Base-by-base conservation (phyloP, 1,140 invertebrate genomes). In the Steinernema khuongi region DNA sequence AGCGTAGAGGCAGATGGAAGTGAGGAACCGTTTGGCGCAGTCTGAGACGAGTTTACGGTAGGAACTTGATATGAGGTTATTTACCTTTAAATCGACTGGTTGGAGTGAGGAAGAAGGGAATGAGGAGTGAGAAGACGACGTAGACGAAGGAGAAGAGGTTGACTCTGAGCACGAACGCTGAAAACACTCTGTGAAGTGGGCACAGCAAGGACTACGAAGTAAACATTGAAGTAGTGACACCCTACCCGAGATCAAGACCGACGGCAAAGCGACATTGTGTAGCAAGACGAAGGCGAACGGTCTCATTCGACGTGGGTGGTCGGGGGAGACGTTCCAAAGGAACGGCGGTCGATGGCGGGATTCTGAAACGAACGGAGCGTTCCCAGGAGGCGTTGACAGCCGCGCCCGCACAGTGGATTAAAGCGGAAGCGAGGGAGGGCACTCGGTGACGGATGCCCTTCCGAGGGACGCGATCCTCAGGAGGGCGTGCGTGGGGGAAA, bases 91-190 rank as follows among this genome's bases (percentile, higher is more conserved):
- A 91, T 72, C 90, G 91, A 60, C 86, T 79, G 75, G 90, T 91
- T 67, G 93, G 92, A 67, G 92, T 88, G 33, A 90, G 90, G 22
- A 93, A 88, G 72, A 93, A 89, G 31, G 93, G 93, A 76, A 90
- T 89, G 81, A 91, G 89, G 67, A 95, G 88, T 85, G 93, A 89
- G 77, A 94, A 88, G 29, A 91, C 86, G 33, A 94, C 87, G 86
- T 96, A 96, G 76, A 94, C 85, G 41, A 92, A 88, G 17, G 93
- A 94, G 69, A 95, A 87, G 76, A 90, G 90, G 84, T 91, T 91
- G 74, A 91, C 93, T 78, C 93, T 90, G 85, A 94, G 90, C 80
- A 92, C 88, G 79, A 91, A 89, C 89, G 91, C 93, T 96, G 88
- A 30, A 86, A 89, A 89, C 26, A 22, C n/a, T n/a, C n/a, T n/a